phyloP scores from a whole-genome alignment of 2,888 invertebrate species.

The Caenorhabditis plicata region DNA sequence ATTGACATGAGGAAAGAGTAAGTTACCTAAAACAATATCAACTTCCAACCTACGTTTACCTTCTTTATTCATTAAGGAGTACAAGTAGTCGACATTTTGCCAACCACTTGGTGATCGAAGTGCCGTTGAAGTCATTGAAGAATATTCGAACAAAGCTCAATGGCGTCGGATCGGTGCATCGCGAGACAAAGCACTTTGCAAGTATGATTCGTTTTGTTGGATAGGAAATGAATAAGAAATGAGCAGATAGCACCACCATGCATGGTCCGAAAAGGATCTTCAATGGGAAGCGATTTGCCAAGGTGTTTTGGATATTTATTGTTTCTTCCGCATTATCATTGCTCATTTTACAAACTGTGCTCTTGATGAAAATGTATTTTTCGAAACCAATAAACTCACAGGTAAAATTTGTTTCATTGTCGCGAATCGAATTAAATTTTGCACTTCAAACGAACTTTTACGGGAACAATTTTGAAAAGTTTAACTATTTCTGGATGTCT shows the following conservation, averaged over 20 bases:
- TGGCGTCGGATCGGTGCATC: conserved; percentile 49
- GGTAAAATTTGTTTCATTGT: conserved; percentile 6
- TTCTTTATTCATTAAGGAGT: no score
- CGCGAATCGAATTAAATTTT: neutral
- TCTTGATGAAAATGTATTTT: conserved; percentile 27
- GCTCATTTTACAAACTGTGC: conserved; percentile 30
- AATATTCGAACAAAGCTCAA: conserved; percentile 42
- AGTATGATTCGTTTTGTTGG: conserved; percentile 20
- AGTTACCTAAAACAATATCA: no score
- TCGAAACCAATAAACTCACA: conserved; percentile 38
- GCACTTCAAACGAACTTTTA: no score
- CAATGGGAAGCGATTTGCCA: conserved; percentile 23
- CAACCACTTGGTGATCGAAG: conserved; percentile 43
- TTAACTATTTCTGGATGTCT: no score
- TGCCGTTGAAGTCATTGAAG: conserved; percentile 46
- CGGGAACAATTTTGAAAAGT: no score
- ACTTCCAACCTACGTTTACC: no score
- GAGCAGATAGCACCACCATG: conserved; percentile 55
- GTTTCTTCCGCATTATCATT: conserved; percentile 19
- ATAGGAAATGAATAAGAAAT: neutral
- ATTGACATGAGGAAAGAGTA: no score
- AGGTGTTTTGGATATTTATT: conserved; percentile 33
- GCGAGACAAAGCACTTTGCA: conserved; percentile 59
- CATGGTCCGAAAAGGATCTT: conserved; percentile 58
- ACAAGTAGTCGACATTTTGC: conserved; percentile 17